These are phyloP conservation scores for Coccyzus lansbergi DNA, from an alignment of 2,797 vertebrate species.

Conservation along the genomic window DNA sequence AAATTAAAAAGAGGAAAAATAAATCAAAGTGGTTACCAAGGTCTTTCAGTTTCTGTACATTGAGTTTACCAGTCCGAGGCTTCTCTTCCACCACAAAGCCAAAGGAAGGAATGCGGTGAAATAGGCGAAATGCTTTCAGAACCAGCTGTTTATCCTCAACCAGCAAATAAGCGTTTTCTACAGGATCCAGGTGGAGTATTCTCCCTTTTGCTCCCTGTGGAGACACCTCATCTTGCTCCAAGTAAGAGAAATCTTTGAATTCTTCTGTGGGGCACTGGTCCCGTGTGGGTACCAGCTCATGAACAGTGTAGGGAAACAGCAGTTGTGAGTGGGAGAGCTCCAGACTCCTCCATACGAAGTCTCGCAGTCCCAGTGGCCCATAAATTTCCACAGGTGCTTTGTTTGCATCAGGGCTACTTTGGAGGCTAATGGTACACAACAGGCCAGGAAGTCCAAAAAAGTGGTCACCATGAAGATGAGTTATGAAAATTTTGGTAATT, in stretches of 20 bases:
- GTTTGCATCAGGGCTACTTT: slow-evolving; percentile 66
- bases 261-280: slow-evolving; percentile 88
- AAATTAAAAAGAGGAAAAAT: background rate
- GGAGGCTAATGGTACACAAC: slow-evolving; percentile 91
- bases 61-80: slow-evolving; percentile 85
- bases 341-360: slow-evolving; percentile 83
- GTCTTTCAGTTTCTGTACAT: slow-evolving; percentile 84
- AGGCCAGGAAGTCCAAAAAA: slow-evolving; percentile 93
- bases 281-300: slow-evolving; percentile 87
- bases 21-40: slow-evolving; percentile 77
- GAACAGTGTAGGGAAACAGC: slow-evolving; percentile 86
- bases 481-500: slow-evolving; percentile 94
- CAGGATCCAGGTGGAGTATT: slow-evolving; percentile 76
- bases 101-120: slow-evolving; percentile 91
- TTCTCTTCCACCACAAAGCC: slow-evolving; percentile 89
- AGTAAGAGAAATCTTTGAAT: slow-evolving; percentile 8
- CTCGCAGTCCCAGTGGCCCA: slow-evolving; percentile 85
- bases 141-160: slow-evolving; percentile 84
- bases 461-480: slow-evolving; percentile 94
- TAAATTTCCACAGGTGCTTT: slow-evolving; percentile 85
- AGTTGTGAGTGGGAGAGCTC: slow-evolving; percentile 87
- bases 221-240: slow-evolving; percentile 7
- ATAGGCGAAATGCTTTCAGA: slow-evolving; percentile 89
- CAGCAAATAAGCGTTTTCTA: slow-evolving; percentile 81
- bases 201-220: slow-evolving; percentile 75